Conservation (phyloP, 2,888 invertebrate genomes). For the Pseudococcus jackbeardsleyi region DNA sequence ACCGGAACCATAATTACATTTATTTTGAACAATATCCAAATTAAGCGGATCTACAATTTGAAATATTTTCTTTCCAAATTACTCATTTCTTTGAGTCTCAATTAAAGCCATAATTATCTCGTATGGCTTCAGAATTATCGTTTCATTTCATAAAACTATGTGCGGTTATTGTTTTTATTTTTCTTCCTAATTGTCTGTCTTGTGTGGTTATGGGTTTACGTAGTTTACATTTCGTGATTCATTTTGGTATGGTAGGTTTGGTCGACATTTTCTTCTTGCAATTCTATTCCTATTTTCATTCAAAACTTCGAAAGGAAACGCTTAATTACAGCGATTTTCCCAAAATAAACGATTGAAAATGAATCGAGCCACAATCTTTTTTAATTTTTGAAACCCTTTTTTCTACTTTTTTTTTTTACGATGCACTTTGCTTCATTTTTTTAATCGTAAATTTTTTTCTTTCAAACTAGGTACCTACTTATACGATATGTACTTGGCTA, state of each 20-base stretch:
- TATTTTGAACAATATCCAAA: neutral
- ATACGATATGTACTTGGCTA: neutral
- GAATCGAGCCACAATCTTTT: neutral
- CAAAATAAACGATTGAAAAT: neutral
- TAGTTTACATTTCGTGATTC: neutral
- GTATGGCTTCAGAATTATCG: neutral
- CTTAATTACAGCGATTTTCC: neutral
- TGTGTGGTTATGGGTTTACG: neutral
- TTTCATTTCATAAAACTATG: neutral
- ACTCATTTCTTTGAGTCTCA: neutral
- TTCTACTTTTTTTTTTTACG: neutral
- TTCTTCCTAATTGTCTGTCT: neutral
- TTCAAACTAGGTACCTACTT: slow-evolving; percentile 6
- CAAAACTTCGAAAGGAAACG: too few species aligned
- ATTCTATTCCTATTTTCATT: neutral
- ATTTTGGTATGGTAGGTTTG: neutral
- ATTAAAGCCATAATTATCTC: neutral
- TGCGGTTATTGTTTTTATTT: neutral
- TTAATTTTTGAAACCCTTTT: neutral
- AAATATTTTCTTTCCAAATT: neutral
- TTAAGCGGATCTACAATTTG: neutral
- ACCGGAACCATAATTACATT: neutral
- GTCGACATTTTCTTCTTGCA: neutral
- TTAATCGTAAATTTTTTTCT: neutral
- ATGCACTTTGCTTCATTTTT: slow-evolving; percentile 20